phyloP scores from a whole-genome alignment of 2,888 invertebrate genomes.

The Hololepta plana region DNA sequence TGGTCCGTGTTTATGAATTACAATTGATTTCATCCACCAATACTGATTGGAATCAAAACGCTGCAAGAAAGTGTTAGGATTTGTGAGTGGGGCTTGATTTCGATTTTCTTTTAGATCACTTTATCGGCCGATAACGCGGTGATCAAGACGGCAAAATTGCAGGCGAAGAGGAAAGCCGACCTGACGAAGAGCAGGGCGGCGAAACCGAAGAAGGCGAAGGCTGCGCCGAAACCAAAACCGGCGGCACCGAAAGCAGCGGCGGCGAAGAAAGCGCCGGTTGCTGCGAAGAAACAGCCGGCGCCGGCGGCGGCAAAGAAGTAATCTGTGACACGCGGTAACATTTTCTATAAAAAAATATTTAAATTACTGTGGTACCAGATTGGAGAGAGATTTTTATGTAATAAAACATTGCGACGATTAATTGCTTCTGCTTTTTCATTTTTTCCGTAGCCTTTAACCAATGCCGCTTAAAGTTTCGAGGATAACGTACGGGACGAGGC shows the following conservation, averaged over 20 bases:
- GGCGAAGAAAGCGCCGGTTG: constrained; percentile 14
- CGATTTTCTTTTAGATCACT: constrained; percentile 27
- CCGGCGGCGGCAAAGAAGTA: constrained; percentile 7
- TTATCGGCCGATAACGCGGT: constrained; percentile 29
- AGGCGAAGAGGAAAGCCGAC: constrained; percentile 31
- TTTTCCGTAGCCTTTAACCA: too few relatives aligned
- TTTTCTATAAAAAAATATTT: too few relatives aligned
- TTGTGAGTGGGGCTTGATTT: too few relatives aligned
- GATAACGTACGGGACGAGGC: too few relatives aligned
- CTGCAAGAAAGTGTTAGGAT: too few relatives aligned
- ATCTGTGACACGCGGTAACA: constrained; percentile 3
- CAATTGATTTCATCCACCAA: constrained; percentile 5
- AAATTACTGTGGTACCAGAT: constrained; percentile 9
- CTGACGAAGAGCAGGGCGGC: constrained; percentile 33
- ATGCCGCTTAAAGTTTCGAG: too few relatives aligned
- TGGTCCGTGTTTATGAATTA: constrained; percentile 10
- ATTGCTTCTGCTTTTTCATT: too few relatives aligned
- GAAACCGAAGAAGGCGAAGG: constrained; percentile 30
- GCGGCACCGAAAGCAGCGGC: constrained; percentile 9
- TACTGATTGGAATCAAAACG: neutral
- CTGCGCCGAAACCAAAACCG: constrained; percentile 11
- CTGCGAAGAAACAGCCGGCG: constrained; percentile 1
- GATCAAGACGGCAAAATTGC: constrained; percentile 31
- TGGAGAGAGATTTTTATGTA: constrained; percentile 10
- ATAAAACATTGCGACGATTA: constrained; percentile 8